Evolutionary conservation across 2,797 vertebrate species (phyloP), one percentile per base, ranked within the genome.

Genomic region (Percopsis omiscomaycus): DNA sequence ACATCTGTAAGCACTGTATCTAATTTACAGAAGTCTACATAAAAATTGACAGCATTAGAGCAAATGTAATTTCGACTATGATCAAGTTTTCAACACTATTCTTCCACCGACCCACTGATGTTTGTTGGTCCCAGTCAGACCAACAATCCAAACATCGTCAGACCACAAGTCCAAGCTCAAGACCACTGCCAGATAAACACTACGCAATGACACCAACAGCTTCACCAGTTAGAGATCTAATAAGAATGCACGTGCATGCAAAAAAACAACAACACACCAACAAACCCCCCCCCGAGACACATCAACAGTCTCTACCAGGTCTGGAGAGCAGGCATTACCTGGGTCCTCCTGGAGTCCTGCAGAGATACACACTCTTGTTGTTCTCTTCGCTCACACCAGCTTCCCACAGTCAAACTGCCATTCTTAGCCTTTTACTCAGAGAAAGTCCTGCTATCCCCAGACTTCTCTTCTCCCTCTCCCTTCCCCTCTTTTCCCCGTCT

Each of bases 401-500:
- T 93, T 94, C 91, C 90, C 80, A 84, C 81, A 79, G 71, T 73
- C 78, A 64, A 78, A 74, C 70, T 70, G 64, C 86, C 79, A 83
- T 79, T 86, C 74, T 78, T 59, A 72, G 90, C 85, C 89, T 89
- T 88, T 90, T 89, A 91, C 91, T 92, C 91, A 92, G 91, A 94
- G 94, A 94, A 86, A 92, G 37, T 89, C 91, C 86, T 89, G 90
- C 92, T 93, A 90, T 92, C 92, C 89, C 88, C 81, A 79, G 80
- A 78, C 82, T 92, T 93, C 91, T 93, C 90, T 81, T 88, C 22
- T 86, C 90, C 91, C 89, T 90, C 85, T 87, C 86, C 93, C 94
- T 92, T 92, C 89, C 85, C 86, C 90, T 94, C 92, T 89, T 94
- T 93, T 92, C 83, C 77, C 78, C 92, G 91, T 91, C 92, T 93